Base-by-base conservation (phyloP, 1,140 invertebrate species). In the Pentalonia nigronervosa region DNA sequence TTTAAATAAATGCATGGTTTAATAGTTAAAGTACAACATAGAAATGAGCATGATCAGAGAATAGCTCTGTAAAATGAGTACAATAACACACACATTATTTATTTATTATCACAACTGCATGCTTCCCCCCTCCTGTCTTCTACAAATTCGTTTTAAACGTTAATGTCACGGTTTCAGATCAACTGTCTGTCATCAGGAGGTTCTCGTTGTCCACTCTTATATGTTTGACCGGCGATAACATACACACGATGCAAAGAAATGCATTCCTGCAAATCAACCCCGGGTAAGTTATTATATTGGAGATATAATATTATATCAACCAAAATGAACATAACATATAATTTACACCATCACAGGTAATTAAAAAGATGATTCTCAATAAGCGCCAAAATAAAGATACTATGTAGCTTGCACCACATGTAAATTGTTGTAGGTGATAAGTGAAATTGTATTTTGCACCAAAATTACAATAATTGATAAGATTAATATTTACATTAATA, bases 101-200 rank as follows among this genome's bases (percentile, higher is more conserved):
- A 67, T 67, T 67, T n/a, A n/a, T 11, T 17, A 1, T n/a, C 60
- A 67, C 3, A 9, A 25, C 0, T 67, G 60, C 30, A 67, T 25
- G 9, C 2, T 7, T 6, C 3, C 50, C 6, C 25, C 14, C 0
- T 4, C 30, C 14, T 76, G 6, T 20, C 6, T 76, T 4, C 7
- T 7, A 76, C 9, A 4, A 7, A 30, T n/a, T 76, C 3, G 20
- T 83, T 36, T 83, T 83, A 36, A 83, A 83, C 76, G 7, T 41
- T 47, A 20, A n/a, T 50, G 17, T 50, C 7, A 53, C 3, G n/a
- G 17, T 95, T 96, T 11, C 94, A 98, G 97, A 97, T 94, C 98
- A 99, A 97, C 95, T 99, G 11, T 95, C 96, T 81, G 97, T 99
- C 95, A 97, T 99, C 94, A 96, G 98, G n/a, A 98, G 98, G 95